A percentile compares a stretch with the other conserved stretches of the same genome.
Evolutionary conservation across 2,113 vertebrate species (phyloP).

Genomic region (Zosterops borbonicus): DNA sequence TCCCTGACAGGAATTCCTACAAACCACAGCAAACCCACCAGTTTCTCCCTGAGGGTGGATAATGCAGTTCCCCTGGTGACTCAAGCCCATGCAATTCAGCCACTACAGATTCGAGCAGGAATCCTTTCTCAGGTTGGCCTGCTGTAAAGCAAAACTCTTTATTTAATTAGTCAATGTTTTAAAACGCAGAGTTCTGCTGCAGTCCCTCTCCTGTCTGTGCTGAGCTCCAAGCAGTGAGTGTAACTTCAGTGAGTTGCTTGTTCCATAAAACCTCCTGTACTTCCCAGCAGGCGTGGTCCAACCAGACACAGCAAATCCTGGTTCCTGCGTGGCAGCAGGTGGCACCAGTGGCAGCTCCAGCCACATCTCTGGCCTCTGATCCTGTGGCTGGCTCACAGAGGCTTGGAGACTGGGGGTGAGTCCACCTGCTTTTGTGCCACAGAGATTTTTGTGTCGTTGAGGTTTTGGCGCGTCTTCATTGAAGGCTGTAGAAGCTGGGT

Average conservation of each 20-base stretch:
- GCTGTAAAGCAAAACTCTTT: not conserved
- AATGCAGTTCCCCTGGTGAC: slow-evolving; percentile 89
- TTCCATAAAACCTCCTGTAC: not conserved
- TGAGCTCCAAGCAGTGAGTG: not conserved
- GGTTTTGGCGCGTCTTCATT: not conserved
- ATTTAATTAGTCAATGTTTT: not conserved
- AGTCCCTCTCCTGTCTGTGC: not conserved
- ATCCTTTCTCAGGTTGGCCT: slow-evolving; percentile 90
- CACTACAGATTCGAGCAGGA: slow-evolving; percentile 91
- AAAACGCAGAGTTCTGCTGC: not conserved
- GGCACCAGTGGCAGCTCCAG: slow-evolving; percentile 82
- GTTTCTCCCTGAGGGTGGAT: slow-evolving; percentile 91
- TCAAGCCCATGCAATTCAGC: slow-evolving; percentile 90
- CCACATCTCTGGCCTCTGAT: slow-evolving; percentile 86
- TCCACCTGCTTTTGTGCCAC: not conserved
- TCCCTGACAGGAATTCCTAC: slow-evolving; percentile 84
- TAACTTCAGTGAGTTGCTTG: fast-evolving
- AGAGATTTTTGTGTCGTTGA: not conserved
- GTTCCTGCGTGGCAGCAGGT: slow-evolving; percentile 96
- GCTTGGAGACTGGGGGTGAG: slow-evolving; percentile 96
- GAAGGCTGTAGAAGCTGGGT: not conserved
- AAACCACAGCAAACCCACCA: slow-evolving; percentile 85
- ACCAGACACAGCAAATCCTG: slow-evolving; percentile 90
- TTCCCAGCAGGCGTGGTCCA: slow-evolving; percentile 87
- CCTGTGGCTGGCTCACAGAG: slow-evolving; percentile 90